These are phyloP conservation scores for Cetoscarus ocellatus DNA, from an alignment of 2,797 vertebrate genomes.

Conservation along the genomic window DNA sequence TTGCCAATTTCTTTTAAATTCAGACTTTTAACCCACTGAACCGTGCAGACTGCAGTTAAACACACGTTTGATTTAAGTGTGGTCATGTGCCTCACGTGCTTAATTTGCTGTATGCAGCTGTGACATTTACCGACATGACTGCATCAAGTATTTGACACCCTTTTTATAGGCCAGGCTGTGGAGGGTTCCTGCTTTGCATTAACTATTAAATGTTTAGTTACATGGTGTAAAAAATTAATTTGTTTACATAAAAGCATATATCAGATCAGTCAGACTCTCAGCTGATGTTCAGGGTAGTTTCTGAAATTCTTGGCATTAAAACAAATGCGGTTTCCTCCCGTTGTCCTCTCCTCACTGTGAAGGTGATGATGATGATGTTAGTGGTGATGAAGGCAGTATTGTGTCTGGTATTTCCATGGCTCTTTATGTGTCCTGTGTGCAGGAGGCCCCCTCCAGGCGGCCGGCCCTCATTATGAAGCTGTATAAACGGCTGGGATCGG, in stretches of 20 bases:
- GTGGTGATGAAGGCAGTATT: conserved; percentile 22
- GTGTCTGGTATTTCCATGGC: conserved; percentile 50
- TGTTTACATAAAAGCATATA: not conserved
- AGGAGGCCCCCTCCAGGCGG: conserved; percentile 57
- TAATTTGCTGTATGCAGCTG: conserved; percentile 15
- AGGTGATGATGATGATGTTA: conserved; percentile 11
- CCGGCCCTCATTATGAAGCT: conserved; percentile 73
- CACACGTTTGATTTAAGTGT: conserved; percentile 10
- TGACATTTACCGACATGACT: conserved; percentile 3
- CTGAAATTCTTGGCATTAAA: not conserved
- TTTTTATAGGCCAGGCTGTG: conserved; percentile 11
- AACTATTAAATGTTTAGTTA: not conserved
- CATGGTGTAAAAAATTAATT: not conserved
- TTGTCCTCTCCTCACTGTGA: not conserved
- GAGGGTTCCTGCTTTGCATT: not conserved
- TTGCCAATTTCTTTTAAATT: not conserved
- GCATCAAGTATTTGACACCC: conserved; percentile 16
- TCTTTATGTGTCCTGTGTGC: conserved; percentile 59
- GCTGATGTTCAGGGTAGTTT: no score
- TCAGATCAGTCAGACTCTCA: no score
- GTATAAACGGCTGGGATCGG: conserved; percentile 54
- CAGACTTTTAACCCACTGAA: not conserved
- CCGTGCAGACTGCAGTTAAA: not conserved
- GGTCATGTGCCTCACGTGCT: conserved; percentile 24
- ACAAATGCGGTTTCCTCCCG: not conserved